phyloP scores from a whole-genome alignment of 2,888 invertebrate genomes.

The Empis livida region DNA sequence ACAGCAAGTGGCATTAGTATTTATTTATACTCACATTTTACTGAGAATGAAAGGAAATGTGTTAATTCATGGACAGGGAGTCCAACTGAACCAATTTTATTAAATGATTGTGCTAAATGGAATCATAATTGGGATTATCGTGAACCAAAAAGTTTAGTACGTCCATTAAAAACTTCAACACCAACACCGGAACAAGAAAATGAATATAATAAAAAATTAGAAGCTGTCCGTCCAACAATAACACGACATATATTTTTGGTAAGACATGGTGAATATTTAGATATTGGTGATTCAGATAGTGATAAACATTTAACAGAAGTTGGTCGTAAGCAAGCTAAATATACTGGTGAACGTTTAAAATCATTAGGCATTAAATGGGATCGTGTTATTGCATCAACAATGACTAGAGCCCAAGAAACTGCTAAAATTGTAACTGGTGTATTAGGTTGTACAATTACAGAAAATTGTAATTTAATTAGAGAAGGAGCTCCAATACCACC shows the following conservation, averaged over 20 bases:
- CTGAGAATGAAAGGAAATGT: conserved; percentile 37
- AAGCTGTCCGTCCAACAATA: conserved; percentile 43
- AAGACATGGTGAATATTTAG: conserved; percentile 89
- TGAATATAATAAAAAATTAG: conserved; percentile 50
- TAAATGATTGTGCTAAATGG: conserved; percentile 49
- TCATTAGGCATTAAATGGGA: conserved; percentile 68
- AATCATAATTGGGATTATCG: conserved; percentile 84
- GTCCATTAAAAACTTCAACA: conserved; percentile 39
- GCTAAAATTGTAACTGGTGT: conserved; percentile 64
- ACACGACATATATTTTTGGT: conserved; percentile 74
- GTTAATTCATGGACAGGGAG: conserved; percentile 55
- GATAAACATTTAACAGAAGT: conserved; percentile 67
- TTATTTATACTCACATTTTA: conserved; percentile 42
- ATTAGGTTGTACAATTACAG: conserved; percentile 46
- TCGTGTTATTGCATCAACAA: conserved; percentile 71
- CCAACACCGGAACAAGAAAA: conserved; percentile 48
- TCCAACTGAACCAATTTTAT: conserved; percentile 14
- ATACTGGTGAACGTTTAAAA: conserved; percentile 71
- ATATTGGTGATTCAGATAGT: conserved; percentile 54
- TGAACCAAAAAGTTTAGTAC: conserved; percentile 56
- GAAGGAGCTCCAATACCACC: conserved; percentile 94
- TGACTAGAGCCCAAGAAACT: conserved; percentile 89
- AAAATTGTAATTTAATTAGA: conserved; percentile 60
- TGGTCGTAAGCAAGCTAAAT: conserved; percentile 71
- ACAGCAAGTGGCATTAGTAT: conserved; percentile 52